phyloP scores from a whole-genome alignment of 2,113 vertebrate species.

The Pseudorectes ferrugineus region DNA sequence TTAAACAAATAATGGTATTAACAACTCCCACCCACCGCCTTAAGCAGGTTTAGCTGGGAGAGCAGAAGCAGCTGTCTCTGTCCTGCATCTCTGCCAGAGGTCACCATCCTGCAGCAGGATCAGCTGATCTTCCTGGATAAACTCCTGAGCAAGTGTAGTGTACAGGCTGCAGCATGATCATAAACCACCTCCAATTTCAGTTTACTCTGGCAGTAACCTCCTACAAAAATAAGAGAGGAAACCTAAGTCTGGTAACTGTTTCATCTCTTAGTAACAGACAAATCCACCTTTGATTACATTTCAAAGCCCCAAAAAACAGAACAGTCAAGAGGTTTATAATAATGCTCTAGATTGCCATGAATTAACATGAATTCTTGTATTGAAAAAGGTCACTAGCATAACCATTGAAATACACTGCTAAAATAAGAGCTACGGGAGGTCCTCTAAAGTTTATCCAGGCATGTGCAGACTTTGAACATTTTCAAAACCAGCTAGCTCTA shows the following conservation, averaged over 20 bases:
- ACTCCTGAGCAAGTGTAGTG: slow-evolving; percentile 18
- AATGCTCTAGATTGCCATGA: background rate
- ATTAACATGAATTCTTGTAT: background rate
- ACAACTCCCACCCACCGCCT: slow-evolving; percentile 18
- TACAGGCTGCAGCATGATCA: slow-evolving; percentile 16
- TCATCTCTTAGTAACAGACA: background rate
- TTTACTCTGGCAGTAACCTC: slow-evolving; percentile 30
- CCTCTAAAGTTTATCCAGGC: background rate
- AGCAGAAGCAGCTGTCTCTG: slow-evolving; percentile 46
- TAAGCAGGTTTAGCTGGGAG: slow-evolving; percentile 49
- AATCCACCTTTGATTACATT: slow-evolving; percentile 31
- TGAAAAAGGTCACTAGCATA: background rate
- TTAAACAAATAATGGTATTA: slow-evolving; percentile 54
- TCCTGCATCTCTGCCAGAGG: slow-evolving; percentile 45
- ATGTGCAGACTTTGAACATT: background rate
- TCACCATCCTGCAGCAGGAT: slow-evolving; percentile 34
- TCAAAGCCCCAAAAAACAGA: background rate
- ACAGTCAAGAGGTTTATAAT: background rate
- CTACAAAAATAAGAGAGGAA: slow-evolving; percentile 27
- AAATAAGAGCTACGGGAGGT: background rate
- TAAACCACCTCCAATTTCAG: slow-evolving; percentile 54
- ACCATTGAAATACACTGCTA: background rate
- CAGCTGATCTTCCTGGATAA: slow-evolving; percentile 61
- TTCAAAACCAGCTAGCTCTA: background rate
- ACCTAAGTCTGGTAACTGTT: slow-evolving; percentile 3